These are phyloP conservation scores for Crocidura indochinensis DNA, from an alignment of 2,797 vertebrate species.

Conservation along the genomic window DNA sequence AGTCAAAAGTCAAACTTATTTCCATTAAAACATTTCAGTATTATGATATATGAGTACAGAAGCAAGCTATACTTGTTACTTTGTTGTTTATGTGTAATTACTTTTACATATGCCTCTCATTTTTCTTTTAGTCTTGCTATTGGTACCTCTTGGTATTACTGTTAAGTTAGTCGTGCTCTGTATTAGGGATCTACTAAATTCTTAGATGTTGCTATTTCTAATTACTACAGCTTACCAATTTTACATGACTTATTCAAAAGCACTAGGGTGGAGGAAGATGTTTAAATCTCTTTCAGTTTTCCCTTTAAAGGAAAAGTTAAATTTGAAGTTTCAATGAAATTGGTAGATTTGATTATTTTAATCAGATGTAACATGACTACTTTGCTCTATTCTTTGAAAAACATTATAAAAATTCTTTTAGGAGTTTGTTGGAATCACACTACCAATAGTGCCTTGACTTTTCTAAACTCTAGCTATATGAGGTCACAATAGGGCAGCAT, in stretches of 20 bases:
- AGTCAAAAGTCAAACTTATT: background rate
- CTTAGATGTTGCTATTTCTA: background rate
- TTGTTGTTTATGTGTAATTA: slow-evolving; percentile 40
- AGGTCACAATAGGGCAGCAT: background rate
- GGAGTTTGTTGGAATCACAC: background rate
- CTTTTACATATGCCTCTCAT: background rate
- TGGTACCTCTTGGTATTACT: background rate
- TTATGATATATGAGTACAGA: background rate
- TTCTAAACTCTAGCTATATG: background rate
- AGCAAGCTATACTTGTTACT: background rate
- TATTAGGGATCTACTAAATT: background rate
- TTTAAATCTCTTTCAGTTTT: background rate
- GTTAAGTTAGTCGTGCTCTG: background rate
- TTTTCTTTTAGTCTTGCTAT: slow-evolving; percentile 3
- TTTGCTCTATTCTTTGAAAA: background rate
- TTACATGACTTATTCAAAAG: background rate
- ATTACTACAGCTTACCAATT: background rate
- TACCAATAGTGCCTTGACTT: background rate
- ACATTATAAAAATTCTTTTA: background rate
- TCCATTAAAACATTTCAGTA: background rate
- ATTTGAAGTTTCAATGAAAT: background rate
- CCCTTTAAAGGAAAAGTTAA: background rate
- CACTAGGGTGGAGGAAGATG: background rate
- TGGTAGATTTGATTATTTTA: background rate
- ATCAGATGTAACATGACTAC: background rate